A percentile compares a stretch with the other conserved stretches of the same genome.
These are phyloP conservation scores for Itoplectis maculator DNA, from an alignment of 2,888 invertebrate species.

Conservation along the genomic window DNA sequence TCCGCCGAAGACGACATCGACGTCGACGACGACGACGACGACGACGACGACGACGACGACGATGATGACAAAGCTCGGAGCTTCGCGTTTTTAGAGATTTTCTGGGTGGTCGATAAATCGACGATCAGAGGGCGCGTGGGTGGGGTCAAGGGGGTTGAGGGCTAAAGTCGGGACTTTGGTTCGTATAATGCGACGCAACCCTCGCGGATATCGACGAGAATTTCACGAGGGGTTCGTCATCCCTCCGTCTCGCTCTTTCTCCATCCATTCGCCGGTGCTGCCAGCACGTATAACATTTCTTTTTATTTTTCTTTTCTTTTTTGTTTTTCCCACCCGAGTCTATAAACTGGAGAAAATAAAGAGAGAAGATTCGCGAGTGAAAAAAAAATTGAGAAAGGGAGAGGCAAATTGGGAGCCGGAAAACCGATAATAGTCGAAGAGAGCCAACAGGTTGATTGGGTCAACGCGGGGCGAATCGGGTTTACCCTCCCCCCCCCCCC, in stretches of 20 bases:
- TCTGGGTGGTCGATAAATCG: conserved; percentile 56
- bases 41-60: conserved; percentile 11
- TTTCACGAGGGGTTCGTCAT: background rate
- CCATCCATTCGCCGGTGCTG: background rate
- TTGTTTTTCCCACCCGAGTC: background rate
- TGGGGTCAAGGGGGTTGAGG: background rate
- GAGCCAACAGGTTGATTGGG: too few relatives aligned
- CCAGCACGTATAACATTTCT: conserved; percentile 35
- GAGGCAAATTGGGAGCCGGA: background rate
- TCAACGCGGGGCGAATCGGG: background rate
- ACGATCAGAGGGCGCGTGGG: conserved; percentile 26
- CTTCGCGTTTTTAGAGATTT: conserved; percentile 20
- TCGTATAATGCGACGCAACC: conserved; percentile 35
- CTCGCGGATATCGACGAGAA: background rate
- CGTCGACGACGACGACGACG: background rate
- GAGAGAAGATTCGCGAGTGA: background rate
- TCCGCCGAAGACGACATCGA: too few relatives aligned
- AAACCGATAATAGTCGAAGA: too few relatives aligned
- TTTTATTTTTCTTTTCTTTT: background rate
- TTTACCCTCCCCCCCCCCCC: too few relatives aligned
- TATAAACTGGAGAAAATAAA: conserved; percentile 25
- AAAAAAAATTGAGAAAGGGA: conserved; percentile 1
- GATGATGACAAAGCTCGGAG: conserved; percentile 43
- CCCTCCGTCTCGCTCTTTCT: background rate
- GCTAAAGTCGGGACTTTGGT: conserved; percentile 20